Base-by-base conservation (phyloP, 2,797 vertebrate species). In the Spatula versicolor region DNA sequence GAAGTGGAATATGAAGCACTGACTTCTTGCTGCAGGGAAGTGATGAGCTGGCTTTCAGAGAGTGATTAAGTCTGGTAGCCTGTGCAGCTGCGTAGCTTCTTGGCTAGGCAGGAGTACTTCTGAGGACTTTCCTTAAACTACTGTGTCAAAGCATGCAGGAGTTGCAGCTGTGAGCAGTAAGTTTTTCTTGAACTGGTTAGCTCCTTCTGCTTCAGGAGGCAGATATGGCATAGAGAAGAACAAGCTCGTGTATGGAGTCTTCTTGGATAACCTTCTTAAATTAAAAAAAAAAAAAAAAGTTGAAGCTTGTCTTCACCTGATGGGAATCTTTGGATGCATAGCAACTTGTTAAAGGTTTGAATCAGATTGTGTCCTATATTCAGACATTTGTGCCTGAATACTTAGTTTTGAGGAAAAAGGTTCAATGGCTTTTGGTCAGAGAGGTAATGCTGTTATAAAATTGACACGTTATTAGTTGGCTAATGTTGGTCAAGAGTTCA, bases 281-380 rank as follows among this genome's bases (percentile, higher is more conserved):
- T 31, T 52, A 3, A 26, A 52, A 50, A 50, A 50, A 48, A 48
- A 46, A 45, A 45, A 45, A 23, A 59, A 78, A 60, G 3, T 22
- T 35, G 10, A 84, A 46, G 30, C 39, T 37, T 64, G 2, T 83
- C 19, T 81, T 78, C n/a, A 60, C 26, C 52, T 81, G 45, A 9
- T 78, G 67, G 48, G 63, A 75, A 12, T 55, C 31, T 6, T 50
- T 66, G 46, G 33, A 4, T 11, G 2, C 0, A 0, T 35, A 30
- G 14, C 7, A 55, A 4, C 16, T 67, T 12, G 0, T 60, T 67
- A 60, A 83, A 86, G 43, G 39, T 90, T 83, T 77, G n/a, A 37
- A 55, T 88, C 9, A 33, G 15, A 8, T 86, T 72, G 3, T 77
- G 76, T 43, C 28, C 26, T 64, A 3, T 59, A 71, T 50, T 86